Evolutionary conservation across 2,888 invertebrate genomes (phyloP), one percentile per base, ranked within the genome.

Genomic region (Pterostichus niger): DNA sequence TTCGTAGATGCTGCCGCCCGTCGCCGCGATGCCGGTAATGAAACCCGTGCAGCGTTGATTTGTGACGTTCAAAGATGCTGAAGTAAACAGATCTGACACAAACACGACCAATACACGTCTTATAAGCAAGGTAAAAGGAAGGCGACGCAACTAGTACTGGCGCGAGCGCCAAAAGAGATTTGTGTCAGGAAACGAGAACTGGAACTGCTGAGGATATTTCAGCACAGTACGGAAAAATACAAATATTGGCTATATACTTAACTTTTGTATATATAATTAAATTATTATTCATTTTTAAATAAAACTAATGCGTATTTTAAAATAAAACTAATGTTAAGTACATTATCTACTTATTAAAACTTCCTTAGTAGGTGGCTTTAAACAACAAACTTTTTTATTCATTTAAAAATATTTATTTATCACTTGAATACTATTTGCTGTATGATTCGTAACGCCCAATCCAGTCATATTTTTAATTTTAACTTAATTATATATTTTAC

Each of bases 1-100:
- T 56, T 17, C 56, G 13, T 0, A 17, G 56, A 17, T 13, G 56
- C 6, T 5, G 10, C 13, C 13, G n/a, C 49, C 49, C n/a, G 10
- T 5, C 13, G 49, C 49, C 49, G 13, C 13, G 64, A 17, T 40
- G 68, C 44, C 24, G 44, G 78, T 78, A 78, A 78, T 78, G 78
- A 78, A 61, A 56, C 17, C 56, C 44, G 78, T 35, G 31, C 56
- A 78, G 78, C 61, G 59, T 59, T 78, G 78, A 78, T 78, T 78
- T 78, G 78, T 78, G 78, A 78, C 78, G 78, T 24, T 78, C 78
- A 78, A 78, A 78, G 78, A 78, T 78, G 78, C 78, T 59, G 59
- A 35, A 78, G 78, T 78, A 78, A 78, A 78, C 78, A 78, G 78
- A 78, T 78, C 78, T 78, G 78, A 78, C 78, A 78, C 59, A 61